Base-by-base conservation (phyloP, 1,140 invertebrate genomes). In the Heliconius hermathena region DNA sequence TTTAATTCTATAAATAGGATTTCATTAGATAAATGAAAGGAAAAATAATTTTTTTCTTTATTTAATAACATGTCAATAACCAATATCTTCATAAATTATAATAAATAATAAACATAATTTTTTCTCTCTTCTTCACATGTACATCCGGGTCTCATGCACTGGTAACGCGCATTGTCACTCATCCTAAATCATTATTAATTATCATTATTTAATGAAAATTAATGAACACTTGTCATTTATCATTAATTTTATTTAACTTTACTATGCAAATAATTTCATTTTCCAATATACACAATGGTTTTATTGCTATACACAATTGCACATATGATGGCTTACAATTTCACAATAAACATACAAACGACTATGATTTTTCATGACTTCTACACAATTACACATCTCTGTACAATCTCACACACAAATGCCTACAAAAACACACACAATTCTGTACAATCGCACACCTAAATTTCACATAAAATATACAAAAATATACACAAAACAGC, bases 61-160 rank as follows among this genome's bases (percentile, higher is more conserved):
- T 36, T 8, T 26, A 22, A 26, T 22, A 22, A 54, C 52, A 60
- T 54, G 26, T 36, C 52, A 57, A 11, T 52, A 71, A 71, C 2
- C 38, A 29, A 66, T 26, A 8, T 46, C 4, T 60, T 22, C 54
- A 38, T 74, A 29, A 8, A 29, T 73, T 36, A 73, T 73, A 52
- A 52, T 33, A 20, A 16, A 70, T 8, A 78, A 79, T 74, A 83
- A 83, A 86, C 80, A 71, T 49, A 70, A 82, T 46, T 78, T 78
- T 78, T 77, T 84, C 57, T 85, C 74, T 83, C 74, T 79, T 83
- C 79, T 80, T 29, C 75, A 72, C 85, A 83, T 83, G 85, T 79
- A 73, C 81, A 49, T 80, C 73, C 79, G 71, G 76, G 73, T 26
- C 46, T 73, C 71, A 73, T 54, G 54, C 75, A 71, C 80, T 60